phyloP scores from a whole-genome alignment of 1,140 invertebrate species.

The Brachionus rubens region DNA sequence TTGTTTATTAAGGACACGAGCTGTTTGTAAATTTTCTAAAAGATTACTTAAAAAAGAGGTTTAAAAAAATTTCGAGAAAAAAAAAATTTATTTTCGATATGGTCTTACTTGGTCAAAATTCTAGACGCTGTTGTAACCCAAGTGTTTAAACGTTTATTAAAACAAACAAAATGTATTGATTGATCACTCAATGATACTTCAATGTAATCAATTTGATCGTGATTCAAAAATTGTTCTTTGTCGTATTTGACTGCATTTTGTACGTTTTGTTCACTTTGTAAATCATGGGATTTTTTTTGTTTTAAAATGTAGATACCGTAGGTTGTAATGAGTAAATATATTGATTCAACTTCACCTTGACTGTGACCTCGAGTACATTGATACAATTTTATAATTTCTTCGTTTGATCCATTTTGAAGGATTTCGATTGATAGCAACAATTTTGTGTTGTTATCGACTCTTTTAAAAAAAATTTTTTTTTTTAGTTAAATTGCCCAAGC shows the following conservation, averaged over 20 bases:
- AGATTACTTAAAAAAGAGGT: background rate
- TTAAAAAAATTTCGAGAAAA: too few relatives aligned
- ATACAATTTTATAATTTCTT: slow-evolving; percentile 25
- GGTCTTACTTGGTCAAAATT: slow-evolving; percentile 36
- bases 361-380: slow-evolving; percentile 23
- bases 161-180: slow-evolving; percentile 41
- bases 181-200: slow-evolving; percentile 30
- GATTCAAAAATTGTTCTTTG: slow-evolving; percentile 21
- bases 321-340: slow-evolving; percentile 19
- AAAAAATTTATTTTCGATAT: too few relatives aligned
- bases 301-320: slow-evolving; percentile 6
- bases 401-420: slow-evolving; percentile 34
- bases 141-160: slow-evolving; percentile 14
- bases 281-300: background rate
- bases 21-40: slow-evolving; percentile 20
- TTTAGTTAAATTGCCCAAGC: too few relatives aligned
- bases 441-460: slow-evolving; percentile 44
- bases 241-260: slow-evolving; percentile 14
- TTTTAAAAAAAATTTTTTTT: background rate
- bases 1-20: background rate
- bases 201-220: slow-evolving; percentile 43
- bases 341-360: slow-evolving; percentile 39
- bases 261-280: background rate
- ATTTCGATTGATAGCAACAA: slow-evolving; percentile 26
- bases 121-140: slow-evolving; percentile 37